Conservation (phyloP, 30 jellyfish, hydroid and myxozoan species). For the Hydra vulgaris region DNA sequence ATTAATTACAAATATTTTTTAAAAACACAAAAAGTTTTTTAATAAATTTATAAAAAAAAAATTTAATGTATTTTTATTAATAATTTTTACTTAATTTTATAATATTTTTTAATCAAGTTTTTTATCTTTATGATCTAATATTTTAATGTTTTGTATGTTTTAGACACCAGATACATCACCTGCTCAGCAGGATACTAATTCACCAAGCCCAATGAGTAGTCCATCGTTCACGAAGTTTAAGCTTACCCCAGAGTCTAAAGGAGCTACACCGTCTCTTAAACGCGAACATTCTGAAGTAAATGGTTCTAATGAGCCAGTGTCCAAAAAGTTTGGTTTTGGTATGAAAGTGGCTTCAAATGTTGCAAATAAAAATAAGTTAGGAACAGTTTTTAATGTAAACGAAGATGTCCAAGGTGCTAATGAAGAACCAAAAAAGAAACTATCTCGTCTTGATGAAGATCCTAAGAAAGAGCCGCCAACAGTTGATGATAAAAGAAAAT, state of each 20-base stretch:
- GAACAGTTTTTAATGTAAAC: conserved; percentile 76
- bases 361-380: conserved; percentile 69
- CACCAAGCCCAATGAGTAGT: conserved; percentile 28
- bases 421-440: conserved; percentile 47
- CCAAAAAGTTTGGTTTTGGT: conserved; percentile 90
- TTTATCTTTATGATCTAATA: not conserved
- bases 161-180: conserved; percentile 26
- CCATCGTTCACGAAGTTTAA: not conserved
- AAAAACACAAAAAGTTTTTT: no score
- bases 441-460: conserved; percentile 56
- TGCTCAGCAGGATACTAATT: conserved; percentile 8
- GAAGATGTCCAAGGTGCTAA: conserved; percentile 58
- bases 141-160: not conserved
- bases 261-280: conserved; percentile 4
- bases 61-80: no score
- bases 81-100: no score
- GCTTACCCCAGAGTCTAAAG: conserved; percentile 10
- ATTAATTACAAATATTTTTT: no score
- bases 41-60: no score
- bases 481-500: conserved; percentile 82
- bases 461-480: conserved; percentile 39
- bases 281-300: conserved; percentile 39
- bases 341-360: conserved; percentile 57
- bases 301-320: conserved; percentile 53
- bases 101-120: no score